Evolutionary conservation across 2,888 invertebrate species (phyloP).

Genomic region (Mesochorus sp.): DNA sequence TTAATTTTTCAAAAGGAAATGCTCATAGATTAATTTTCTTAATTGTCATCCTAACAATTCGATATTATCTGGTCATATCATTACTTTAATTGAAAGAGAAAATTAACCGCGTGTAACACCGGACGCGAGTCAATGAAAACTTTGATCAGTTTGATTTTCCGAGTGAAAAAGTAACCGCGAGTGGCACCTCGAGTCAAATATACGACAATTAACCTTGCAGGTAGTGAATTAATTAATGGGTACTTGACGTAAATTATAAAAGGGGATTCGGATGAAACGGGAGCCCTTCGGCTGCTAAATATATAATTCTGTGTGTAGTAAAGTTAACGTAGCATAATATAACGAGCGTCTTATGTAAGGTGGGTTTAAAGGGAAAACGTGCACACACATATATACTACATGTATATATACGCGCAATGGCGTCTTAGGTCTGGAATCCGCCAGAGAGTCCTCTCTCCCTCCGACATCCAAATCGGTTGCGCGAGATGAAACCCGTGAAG

Average conservation of each 20-base stretch:
- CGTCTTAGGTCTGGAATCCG: slow-evolving; percentile 18
- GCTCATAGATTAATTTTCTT: too few species aligned
- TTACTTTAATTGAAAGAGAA: too few species aligned
- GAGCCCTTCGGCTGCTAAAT: slow-evolving; percentile 16
- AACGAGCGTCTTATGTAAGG: neutral
- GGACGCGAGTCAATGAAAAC: too few species aligned
- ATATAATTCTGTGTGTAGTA: slow-evolving; percentile 7
- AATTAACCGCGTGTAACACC: too few species aligned
- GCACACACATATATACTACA: too few species aligned
- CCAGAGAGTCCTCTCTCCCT: slow-evolving; percentile 1
- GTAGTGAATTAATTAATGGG: slow-evolving; percentile 75
- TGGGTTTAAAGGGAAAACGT: neutral
- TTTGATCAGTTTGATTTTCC: slow-evolving; percentile 16
- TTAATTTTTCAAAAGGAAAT: too few species aligned
- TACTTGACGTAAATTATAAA: slow-evolving; percentile 75
- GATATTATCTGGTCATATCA: too few species aligned
- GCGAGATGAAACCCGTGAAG: slow-evolving; percentile 50
- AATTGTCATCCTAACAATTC: too few species aligned
- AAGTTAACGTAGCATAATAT: slow-evolving; percentile 33
- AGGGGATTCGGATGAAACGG: slow-evolving; percentile 33
- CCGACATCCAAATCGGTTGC: slow-evolving; percentile 20
- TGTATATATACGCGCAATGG: slow-evolving; percentile 17
- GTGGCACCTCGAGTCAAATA: slow-evolving; percentile 65
- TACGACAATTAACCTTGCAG: slow-evolving; percentile 72
- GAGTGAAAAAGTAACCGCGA: slow-evolving; percentile 49